Evolutionary conservation across 2,113 vertebrate species (phyloP).

Genomic region (Acinonyx jubatus): DNA sequence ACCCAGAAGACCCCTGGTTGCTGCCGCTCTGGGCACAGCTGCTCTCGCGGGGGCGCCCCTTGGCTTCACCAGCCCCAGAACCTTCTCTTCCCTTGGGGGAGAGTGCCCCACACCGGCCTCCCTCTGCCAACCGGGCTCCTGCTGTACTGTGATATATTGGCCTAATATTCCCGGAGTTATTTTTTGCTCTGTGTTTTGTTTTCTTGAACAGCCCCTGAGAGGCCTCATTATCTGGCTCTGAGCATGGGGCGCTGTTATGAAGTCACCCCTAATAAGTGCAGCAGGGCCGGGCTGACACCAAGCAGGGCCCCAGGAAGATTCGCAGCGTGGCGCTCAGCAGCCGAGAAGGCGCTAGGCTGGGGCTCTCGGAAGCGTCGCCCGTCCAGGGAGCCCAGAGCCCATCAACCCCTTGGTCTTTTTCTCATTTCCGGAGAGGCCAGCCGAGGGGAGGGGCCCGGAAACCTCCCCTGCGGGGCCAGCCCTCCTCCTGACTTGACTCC

Average conservation of each 20-base stretch:
- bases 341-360: background rate
- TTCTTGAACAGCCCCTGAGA: background rate
- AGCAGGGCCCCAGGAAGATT: fast-evolving
- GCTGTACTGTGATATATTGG: background rate
- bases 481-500: background rate
- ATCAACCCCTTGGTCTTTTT: fast-evolving
- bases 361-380: background rate
- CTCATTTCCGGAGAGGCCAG: background rate
- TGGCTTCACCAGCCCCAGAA: background rate
- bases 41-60: fast-evolving
- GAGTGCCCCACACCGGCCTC: fast-evolving
- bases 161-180: background rate
- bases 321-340: fast-evolving
- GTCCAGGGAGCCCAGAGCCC: background rate
- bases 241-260: background rate
- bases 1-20: background rate
- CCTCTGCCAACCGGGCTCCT: fast-evolving
- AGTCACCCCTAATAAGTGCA: too few relatives aligned
- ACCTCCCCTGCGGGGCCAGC: background rate
- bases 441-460: background rate
- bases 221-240: background rate
- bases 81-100: background rate
- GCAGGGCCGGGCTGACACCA: fast-evolving
- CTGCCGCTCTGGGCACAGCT: background rate
- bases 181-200: background rate